Base-by-base conservation (phyloP, 2,888 invertebrate species). In the Sepiola atlantica region DNA sequence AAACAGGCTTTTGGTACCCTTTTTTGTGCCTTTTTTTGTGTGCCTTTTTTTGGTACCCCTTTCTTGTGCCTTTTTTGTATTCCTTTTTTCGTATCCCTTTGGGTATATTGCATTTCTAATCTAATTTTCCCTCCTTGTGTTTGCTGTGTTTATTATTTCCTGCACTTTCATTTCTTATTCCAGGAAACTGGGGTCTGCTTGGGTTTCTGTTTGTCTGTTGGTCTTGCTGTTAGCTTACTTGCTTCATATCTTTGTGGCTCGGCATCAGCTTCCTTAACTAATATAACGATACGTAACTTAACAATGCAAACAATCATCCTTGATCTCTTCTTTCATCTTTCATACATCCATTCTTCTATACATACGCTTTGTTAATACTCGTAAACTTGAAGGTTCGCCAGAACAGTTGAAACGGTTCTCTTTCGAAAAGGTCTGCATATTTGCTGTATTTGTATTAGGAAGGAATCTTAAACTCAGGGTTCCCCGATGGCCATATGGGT, bases 91-190 rank as follows among this genome's bases (percentile, higher is more conserved):
- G 8, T 45, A 45, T 8, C 45, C 45, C 45, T 45, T 45, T 45
- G 45, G n/a, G n/a, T 77, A 16, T 77, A 16, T 32, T 77, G 77
- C 77, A 77, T 32, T 45, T 32, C n/a, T 77, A 77, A 32, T 32
- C 32, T n/a, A 16, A n/a, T n/a, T 77, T 77, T 32, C n/a, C 18
- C n/a, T 32, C 18, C 2, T n/a, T 77, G n/a, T 77, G 77, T 77
- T 77, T 77, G 77, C 77, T n/a, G 1, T 77, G n/a, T 77, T 77
- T 77, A 77, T 77, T 77, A 77, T 77, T 77, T n/a, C n/a, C n/a
- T 77, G n/a, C 77, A 77, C n/a, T 77, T 77, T 77, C 77, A n/a
- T 77, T 77, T 77, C 77, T 77, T 77, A 77, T 77, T 77, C 77
- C 77, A 77, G 77, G 77, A 77, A 77, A 77, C 16, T 77, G 77